Conservation (phyloP, 2,797 vertebrate species). For the Sebastes glaucus region DNA sequence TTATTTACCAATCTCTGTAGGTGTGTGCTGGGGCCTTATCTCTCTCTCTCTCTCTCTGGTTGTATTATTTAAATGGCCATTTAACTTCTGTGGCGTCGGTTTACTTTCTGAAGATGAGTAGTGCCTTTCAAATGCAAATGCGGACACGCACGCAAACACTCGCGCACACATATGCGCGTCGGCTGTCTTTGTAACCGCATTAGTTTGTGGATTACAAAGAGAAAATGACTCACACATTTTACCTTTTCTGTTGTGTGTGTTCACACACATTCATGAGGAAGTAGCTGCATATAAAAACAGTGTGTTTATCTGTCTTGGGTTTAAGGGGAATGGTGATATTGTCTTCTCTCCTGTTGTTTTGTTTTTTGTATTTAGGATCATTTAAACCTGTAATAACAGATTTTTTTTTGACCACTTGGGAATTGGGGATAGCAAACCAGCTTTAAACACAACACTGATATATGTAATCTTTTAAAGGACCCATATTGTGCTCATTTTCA, state of each 20-base stretch:
- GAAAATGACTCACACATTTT: slow-evolving; percentile 6
- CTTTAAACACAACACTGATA: too few species aligned
- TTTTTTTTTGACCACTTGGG: too few species aligned
- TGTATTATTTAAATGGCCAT: slow-evolving; percentile 50
- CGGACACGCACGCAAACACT: background rate
- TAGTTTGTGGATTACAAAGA: slow-evolving; percentile 9
- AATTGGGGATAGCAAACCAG: too few species aligned
- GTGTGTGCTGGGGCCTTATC: background rate
- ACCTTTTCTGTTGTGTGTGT: background rate
- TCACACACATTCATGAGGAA: background rate
- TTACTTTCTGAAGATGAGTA: slow-evolving; percentile 49
- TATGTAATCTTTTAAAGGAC: background rate
- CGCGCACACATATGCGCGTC: background rate
- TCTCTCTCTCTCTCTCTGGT: background rate
- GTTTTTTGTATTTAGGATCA: background rate
- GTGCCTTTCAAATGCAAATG: slow-evolving; percentile 57
- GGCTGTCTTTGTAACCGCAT: slow-evolving; percentile 30
- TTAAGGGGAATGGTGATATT: background rate
- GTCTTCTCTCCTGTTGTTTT: background rate
- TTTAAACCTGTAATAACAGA: background rate
- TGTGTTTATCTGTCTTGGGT: background rate
- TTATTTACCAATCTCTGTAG: background rate
- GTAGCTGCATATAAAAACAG: background rate
- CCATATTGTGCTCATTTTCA: too few species aligned
- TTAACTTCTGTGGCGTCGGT: slow-evolving; percentile 31